phyloP scores from a whole-genome alignment of 2,113 vertebrate species.

The Brachyhypopomus occidentalis region DNA sequence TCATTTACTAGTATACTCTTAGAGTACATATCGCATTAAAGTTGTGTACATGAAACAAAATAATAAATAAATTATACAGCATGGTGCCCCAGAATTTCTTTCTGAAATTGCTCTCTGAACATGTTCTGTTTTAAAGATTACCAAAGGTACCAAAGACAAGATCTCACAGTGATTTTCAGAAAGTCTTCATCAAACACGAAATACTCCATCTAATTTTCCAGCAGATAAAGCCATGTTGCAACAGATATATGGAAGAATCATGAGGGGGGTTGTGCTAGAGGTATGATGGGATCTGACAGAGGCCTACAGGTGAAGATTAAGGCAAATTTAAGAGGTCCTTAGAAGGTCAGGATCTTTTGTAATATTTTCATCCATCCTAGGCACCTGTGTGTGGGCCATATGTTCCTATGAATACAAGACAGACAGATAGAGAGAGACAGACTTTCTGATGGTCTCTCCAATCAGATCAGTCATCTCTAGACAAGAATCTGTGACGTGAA shows the following conservation, averaged over 20 bases:
- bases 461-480: constrained; percentile 65
- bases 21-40: not conserved
- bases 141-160: not conserved
- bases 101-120: not conserved
- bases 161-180: not conserved
- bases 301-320: not conserved
- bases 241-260: not conserved
- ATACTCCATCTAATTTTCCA: constrained; percentile 4
- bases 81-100: too few species aligned
- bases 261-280: not conserved
- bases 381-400: constrained; percentile 49
- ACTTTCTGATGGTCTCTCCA: constrained; percentile 59
- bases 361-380: constrained; percentile 56
- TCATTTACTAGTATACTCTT: not conserved
- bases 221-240: not conserved
- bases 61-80: too few species aligned
- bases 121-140: not conserved
- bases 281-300: not conserved
- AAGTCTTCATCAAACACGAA: not conserved
- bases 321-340: constrained; percentile 15
- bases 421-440: constrained; percentile 37
- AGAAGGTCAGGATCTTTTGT: constrained; percentile 26
- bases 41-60: too few species aligned
- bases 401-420: constrained; percentile 37
- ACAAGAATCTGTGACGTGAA: constrained; percentile 25